phyloP scores from a whole-genome alignment of 2,888 invertebrate species.

The Muscina levida region DNA sequence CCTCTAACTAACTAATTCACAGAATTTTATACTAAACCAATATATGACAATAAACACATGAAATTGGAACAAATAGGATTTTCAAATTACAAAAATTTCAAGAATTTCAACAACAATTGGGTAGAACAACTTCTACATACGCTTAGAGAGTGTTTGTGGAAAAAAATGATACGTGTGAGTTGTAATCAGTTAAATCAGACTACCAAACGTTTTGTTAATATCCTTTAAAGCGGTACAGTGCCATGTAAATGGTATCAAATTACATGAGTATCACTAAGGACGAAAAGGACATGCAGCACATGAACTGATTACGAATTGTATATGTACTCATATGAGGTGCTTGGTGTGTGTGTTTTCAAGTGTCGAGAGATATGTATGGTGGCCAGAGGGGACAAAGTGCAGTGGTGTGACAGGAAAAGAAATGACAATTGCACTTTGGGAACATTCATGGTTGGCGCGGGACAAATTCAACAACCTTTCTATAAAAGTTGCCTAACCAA shows the following conservation, averaged over 20 bases:
- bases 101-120: constrained; percentile 59
- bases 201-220: not conserved
- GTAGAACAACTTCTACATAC: too few species aligned
- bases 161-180: constrained; percentile 46
- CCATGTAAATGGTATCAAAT: constrained; percentile 15
- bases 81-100: constrained; percentile 52
- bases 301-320: not conserved
- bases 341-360: not conserved
- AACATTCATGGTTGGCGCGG: too few species aligned
- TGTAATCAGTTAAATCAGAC: constrained; percentile 19
- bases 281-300: not conserved
- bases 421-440: too few species aligned
- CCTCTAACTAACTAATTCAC: too few species aligned
- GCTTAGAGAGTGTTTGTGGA: not conserved
- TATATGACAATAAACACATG: constrained; percentile 63
- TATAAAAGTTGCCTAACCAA: too few species aligned
- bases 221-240: not conserved
- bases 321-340: constrained; percentile 40
- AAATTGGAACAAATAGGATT: constrained; percentile 62
- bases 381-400: too few species aligned
- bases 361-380: not conserved
- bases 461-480: too few species aligned
- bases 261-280: constrained; percentile 8
- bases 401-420: too few species aligned
- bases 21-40: constrained; percentile 67